Conservation (phyloP, 2,113 vertebrate species). For the Okapia johnstoni region DNA sequence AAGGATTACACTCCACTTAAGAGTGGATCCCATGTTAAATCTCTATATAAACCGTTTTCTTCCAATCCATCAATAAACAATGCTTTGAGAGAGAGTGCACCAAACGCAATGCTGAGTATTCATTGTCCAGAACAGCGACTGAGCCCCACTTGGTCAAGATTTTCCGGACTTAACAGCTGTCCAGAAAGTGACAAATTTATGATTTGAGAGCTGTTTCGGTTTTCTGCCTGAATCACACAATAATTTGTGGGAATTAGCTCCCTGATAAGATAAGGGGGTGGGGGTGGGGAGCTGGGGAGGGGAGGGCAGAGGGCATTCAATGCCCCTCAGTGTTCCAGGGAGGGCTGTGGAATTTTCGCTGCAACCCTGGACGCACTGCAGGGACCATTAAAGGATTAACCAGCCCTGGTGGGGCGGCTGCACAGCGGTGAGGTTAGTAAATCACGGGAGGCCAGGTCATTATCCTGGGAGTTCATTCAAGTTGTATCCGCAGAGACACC, state of each 20-base stretch:
- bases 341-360: conserved; percentile 75
- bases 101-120: conserved; percentile 68
- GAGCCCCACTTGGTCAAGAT: conserved; percentile 80
- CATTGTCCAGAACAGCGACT: conserved; percentile 74
- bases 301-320: conserved; percentile 65
- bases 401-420: conserved; percentile 71
- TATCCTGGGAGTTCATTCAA: conserved; percentile 79
- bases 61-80: conserved; percentile 74
- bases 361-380: conserved; percentile 77
- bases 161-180: conserved; percentile 80
- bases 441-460: conserved; percentile 77
- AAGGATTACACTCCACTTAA: conserved; percentile 76
- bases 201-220: conserved; percentile 80
- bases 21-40: conserved; percentile 71
- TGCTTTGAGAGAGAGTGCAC: conserved; percentile 53
- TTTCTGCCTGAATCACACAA: conserved; percentile 71
- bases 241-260: conserved; percentile 85
- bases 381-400: conserved; percentile 87
- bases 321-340: conserved; percentile 70
- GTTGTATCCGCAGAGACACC: conserved; percentile 71
- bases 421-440: conserved; percentile 75
- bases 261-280: conserved; percentile 83
- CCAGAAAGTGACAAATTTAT: conserved; percentile 83
- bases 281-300: not conserved
- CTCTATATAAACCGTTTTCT: conserved; percentile 75